Evolutionary conservation across 2,888 invertebrate genomes (phyloP).

Genomic region (Limnephilus rhombicus): DNA sequence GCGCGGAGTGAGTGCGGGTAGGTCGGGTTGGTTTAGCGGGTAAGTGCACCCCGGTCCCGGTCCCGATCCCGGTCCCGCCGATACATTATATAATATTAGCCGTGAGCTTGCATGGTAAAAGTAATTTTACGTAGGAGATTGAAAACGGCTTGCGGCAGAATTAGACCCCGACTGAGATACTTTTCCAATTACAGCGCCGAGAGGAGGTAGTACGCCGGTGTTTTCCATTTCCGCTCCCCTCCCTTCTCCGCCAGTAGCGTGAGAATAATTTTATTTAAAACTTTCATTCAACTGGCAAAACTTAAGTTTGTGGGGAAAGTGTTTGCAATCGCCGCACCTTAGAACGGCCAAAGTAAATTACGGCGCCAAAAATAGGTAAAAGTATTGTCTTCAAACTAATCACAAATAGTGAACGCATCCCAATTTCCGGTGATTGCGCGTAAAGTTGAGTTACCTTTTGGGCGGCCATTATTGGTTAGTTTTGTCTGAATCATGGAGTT

Average conservation of each 20-base stretch:
- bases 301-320: neutral
- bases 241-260: neutral
- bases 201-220: neutral
- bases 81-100: slow-evolving; percentile 16
- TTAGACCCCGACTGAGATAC: neutral
- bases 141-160: slow-evolving; percentile 25
- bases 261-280: slow-evolving; percentile 5
- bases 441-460: too few relatives aligned
- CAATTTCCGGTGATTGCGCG: too few relatives aligned
- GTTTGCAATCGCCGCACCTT: neutral
- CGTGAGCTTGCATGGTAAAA: neutral
- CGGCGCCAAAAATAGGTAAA: too few relatives aligned
- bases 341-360: too few relatives aligned
- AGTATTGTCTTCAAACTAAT: too few relatives aligned
- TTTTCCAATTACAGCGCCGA: slow-evolving; percentile 30
- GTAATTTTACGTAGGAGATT: slow-evolving; percentile 38
- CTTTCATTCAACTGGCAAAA: neutral
- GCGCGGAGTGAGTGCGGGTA: neutral
- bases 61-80: neutral
- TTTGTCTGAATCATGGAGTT: too few relatives aligned
- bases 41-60: neutral
- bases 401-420: too few relatives aligned
- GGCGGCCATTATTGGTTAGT: too few relatives aligned
- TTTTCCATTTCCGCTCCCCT: neutral
- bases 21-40: neutral